phyloP scores from a whole-genome alignment of 2,113 vertebrate species.

The Gobius niger region DNA sequence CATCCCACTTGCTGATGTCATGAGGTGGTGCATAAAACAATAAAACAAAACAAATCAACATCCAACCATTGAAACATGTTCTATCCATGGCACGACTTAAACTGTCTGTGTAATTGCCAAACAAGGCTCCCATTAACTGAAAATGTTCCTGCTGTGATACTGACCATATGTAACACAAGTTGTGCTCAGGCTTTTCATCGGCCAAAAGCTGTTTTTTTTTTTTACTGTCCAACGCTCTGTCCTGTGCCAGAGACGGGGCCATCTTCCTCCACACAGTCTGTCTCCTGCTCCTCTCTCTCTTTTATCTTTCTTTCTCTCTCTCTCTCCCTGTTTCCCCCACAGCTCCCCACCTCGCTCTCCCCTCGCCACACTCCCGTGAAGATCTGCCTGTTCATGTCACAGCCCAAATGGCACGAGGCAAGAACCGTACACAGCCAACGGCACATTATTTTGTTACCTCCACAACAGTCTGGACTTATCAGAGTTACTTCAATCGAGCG shows the following conservation, averaged over 20 bases:
- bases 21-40: no score
- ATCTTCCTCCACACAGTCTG: slow-evolving; percentile 58
- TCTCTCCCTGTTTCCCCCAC: background rate
- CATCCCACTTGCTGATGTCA: no score
- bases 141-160: slow-evolving; percentile 2
- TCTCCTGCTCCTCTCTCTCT: slow-evolving; percentile 18
- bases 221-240: slow-evolving; percentile 28
- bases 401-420: slow-evolving; percentile 50
- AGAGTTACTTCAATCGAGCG: slow-evolving; percentile 3
- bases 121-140: background rate
- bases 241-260: slow-evolving; percentile 32
- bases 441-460: background rate
- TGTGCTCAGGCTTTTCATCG: slow-evolving; percentile 7
- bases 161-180: background rate
- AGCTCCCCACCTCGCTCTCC: background rate
- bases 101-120: background rate
- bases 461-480: slow-evolving; percentile 16
- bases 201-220: slow-evolving; percentile 11
- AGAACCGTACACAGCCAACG: slow-evolving; percentile 46
- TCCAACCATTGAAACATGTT: background rate
- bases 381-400: slow-evolving; percentile 54
- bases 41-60: background rate
- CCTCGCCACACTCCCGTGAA: slow-evolving; percentile 38
- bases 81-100: background rate
- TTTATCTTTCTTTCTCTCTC: slow-evolving; percentile 1